Percentiles rank a stretch among this genome's conserved stretches.
These are phyloP conservation scores for Drosophila quinaria DNA, from an alignment of 2,888 invertebrate species.

Conservation along the genomic window DNA sequence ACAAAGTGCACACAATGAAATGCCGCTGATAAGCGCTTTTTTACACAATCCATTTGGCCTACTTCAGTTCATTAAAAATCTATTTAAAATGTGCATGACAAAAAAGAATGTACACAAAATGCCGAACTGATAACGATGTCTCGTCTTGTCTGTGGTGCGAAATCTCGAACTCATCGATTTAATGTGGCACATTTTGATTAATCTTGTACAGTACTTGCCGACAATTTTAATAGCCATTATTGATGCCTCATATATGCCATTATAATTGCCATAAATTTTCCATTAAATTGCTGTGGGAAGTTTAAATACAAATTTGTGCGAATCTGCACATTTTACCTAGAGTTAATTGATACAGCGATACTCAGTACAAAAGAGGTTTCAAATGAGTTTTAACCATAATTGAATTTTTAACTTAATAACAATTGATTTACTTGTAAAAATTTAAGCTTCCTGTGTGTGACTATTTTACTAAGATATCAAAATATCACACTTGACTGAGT, in stretches of 20 bases:
- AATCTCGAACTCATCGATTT: constrained; percentile 45
- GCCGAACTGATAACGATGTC: constrained; percentile 49
- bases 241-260: constrained; percentile 30
- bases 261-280: constrained; percentile 47
- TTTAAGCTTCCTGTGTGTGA: background rate
- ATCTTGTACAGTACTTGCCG: constrained; percentile 47
- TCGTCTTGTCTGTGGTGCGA: constrained; percentile 11
- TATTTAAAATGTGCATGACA: constrained; percentile 62
- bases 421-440: background rate
- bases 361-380: background rate
- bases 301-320: constrained; percentile 31
- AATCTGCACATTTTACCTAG: constrained; percentile 25
- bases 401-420: constrained; percentile 1
- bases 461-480: constrained; percentile 2
- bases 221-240: constrained; percentile 49
- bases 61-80: constrained; percentile 80
- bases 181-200: constrained; percentile 69
- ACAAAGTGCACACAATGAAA: constrained; percentile 74
- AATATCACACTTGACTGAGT: constrained; percentile 10
- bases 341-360: background rate
- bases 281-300: constrained; percentile 39
- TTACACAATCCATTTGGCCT: constrained; percentile 69
- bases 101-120: constrained; percentile 29
- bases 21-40: constrained; percentile 65
- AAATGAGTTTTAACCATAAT: background rate